These are phyloP conservation scores for Remorina albescens DNA, from an alignment of 2,797 vertebrate genomes.

Conservation along the genomic window DNA sequence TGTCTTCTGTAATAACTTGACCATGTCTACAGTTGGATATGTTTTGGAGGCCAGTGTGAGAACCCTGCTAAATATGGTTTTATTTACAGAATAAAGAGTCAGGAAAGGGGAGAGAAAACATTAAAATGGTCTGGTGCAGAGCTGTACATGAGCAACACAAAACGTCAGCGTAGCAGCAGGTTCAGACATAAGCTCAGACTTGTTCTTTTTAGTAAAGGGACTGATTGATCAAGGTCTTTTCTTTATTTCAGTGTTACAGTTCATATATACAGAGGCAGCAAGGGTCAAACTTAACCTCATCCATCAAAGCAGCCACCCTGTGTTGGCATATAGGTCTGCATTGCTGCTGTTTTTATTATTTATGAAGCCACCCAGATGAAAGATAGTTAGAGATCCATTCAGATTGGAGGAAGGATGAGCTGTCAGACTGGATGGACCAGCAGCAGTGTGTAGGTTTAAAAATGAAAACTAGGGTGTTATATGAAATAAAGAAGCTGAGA, in stretches of 20 bases:
- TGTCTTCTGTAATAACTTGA: conserved; percentile 8
- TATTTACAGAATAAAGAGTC: conserved; percentile 37
- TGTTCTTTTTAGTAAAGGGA: neutral
- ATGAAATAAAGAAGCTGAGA: neutral
- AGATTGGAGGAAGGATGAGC: conserved; percentile 46
- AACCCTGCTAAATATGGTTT: conserved; percentile 49
- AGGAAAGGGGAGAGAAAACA: conserved; percentile 29
- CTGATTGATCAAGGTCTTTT: conserved; percentile 16
- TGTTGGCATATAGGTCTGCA: conserved; percentile 31
- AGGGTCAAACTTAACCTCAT: conserved; percentile 59
- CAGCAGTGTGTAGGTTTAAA: conserved; percentile 5
- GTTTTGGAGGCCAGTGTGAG: conserved; percentile 16
- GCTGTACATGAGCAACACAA: neutral
- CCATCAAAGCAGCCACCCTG: conserved; percentile 56
- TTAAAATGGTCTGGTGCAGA: neutral
- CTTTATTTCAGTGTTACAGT: conserved; percentile 13
- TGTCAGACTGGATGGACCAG: conserved; percentile 32
- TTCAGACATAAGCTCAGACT: conserved; percentile 10
- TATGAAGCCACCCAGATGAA: conserved; percentile 55
- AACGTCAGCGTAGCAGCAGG: neutral
- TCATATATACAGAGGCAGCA: conserved; percentile 33
- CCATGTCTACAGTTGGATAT: conserved; percentile 53
- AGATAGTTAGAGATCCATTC: conserved; percentile 48
- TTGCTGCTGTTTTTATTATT: conserved; percentile 64
- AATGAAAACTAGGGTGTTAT: conserved; percentile 7